Percentiles rank a stretch among this genome's conserved stretches.
Conservation (phyloP, 2,888 invertebrate species). For the Heliconius erato region DNA sequence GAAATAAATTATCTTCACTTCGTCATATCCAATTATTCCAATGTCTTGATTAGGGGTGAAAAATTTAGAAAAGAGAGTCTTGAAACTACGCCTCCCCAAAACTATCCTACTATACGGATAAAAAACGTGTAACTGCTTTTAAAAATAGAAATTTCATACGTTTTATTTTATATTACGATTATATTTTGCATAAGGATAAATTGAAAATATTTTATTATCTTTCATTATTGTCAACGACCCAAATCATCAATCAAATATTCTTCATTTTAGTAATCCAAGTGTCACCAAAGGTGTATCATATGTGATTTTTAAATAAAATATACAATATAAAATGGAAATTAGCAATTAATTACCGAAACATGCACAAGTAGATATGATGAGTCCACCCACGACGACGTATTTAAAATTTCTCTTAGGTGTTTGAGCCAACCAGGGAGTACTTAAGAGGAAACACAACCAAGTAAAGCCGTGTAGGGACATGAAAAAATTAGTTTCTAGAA, state of each 20-base stretch:
- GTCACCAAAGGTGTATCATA: not conserved
- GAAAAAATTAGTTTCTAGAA: slow-evolving; percentile 75
- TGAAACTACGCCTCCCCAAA: not conserved
- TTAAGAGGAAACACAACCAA: slow-evolving; percentile 79
- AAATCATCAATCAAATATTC: not conserved
- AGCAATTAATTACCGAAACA: slow-evolving; percentile 66
- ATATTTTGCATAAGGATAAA: slow-evolving; percentile 1
- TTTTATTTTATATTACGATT: not conserved
- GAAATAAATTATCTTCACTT: no score
- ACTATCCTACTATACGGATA: not conserved
- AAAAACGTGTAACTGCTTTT: not conserved
- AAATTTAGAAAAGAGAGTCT: not conserved
- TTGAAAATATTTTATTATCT: not conserved
- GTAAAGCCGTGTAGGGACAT: slow-evolving; percentile 79
- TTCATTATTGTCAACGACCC: not conserved
- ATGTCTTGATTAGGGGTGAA: not conserved
- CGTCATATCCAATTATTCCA: not conserved
- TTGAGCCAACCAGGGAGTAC: slow-evolving; percentile 78
- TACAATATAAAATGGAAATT: no score
- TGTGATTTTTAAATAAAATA: not conserved
- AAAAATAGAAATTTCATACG: not conserved
- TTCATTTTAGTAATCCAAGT: not conserved
- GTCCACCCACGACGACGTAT: slow-evolving; percentile 71
- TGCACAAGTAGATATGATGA: slow-evolving; percentile 70
- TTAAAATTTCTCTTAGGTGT: slow-evolving; percentile 80